Conservation (phyloP, 2,888 invertebrate genomes). For the Phragmatobia fuliginosa region DNA sequence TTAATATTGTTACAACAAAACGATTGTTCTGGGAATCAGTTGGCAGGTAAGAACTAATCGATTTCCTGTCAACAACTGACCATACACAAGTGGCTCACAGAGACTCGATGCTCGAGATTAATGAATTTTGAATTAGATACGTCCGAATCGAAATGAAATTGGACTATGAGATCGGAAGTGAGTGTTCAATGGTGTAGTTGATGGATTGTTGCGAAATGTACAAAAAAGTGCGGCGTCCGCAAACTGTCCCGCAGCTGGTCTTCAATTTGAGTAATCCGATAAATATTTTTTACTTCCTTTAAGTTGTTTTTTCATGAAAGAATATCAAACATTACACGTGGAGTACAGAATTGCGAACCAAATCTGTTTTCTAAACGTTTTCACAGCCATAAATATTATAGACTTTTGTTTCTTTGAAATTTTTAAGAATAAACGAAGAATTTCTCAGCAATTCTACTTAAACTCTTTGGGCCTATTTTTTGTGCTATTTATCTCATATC, state of each 20-base stretch:
- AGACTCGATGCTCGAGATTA: constrained; percentile 76
- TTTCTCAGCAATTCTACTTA: too few species aligned
- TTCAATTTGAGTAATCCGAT: constrained; percentile 79
- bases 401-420: too few species aligned
- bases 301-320: constrained; percentile 38
- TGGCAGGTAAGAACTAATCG: constrained; percentile 68
- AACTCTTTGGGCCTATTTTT: too few species aligned
- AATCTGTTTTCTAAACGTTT: neutral
- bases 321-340: constrained; percentile 18
- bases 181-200: constrained; percentile 76
- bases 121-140: constrained; percentile 84
- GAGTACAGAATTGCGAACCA: neutral
- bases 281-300: constrained; percentile 71
- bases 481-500: too few species aligned
- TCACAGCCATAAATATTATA: neutral
- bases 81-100: constrained; percentile 78
- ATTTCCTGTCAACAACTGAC: constrained; percentile 86
- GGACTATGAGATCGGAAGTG: constrained; percentile 83
- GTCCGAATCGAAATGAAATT: constrained; percentile 82
- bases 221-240: constrained; percentile 75
- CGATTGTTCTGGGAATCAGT: constrained; percentile 40
- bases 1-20: constrained; percentile 20
- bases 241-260: constrained; percentile 80
- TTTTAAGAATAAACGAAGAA: too few species aligned
- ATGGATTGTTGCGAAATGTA: constrained; percentile 75